Evolutionary conservation across 2,113 vertebrate species (phyloP).

Genomic region (Gyps fulvus): DNA sequence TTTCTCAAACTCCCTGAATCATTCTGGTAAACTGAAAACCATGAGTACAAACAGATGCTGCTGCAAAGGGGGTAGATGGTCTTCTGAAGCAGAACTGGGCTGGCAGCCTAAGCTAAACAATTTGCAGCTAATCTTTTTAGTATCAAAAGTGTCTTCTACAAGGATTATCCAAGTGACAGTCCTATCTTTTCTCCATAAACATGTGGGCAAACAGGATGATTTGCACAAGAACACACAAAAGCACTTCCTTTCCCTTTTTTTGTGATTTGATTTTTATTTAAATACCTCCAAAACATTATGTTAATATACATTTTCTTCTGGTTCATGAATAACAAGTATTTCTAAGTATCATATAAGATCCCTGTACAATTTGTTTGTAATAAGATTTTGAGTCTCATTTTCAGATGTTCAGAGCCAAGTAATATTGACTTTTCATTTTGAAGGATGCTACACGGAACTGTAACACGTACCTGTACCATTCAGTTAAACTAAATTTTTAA

Average conservation of each 20-base stretch:
- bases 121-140: not conserved
- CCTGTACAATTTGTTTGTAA: not conserved
- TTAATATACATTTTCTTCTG: constrained; percentile 42
- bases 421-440: constrained; percentile 1
- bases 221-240: not conserved
- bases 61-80: not conserved
- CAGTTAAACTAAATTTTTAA: not conserved
- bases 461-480: not conserved
- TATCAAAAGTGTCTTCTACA: not conserved
- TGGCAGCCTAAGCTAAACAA: not conserved
- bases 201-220: not conserved
- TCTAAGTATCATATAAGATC: not conserved
- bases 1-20: not conserved
- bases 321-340: not conserved
- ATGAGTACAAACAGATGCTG: not conserved
- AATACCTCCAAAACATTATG: constrained; percentile 49
- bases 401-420: not conserved
- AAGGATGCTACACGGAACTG: not conserved
- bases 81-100: not conserved
- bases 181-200: not conserved
- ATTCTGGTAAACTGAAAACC: not conserved
- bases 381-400: not conserved
- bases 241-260: not conserved
- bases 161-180: not conserved
- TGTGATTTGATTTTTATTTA: constrained; percentile 59